Percentiles rank a stretch among this genome's conserved stretches.
Evolutionary conservation across 2,113 vertebrate species (phyloP).

Genomic region (Erpornis zantholeuca): DNA sequence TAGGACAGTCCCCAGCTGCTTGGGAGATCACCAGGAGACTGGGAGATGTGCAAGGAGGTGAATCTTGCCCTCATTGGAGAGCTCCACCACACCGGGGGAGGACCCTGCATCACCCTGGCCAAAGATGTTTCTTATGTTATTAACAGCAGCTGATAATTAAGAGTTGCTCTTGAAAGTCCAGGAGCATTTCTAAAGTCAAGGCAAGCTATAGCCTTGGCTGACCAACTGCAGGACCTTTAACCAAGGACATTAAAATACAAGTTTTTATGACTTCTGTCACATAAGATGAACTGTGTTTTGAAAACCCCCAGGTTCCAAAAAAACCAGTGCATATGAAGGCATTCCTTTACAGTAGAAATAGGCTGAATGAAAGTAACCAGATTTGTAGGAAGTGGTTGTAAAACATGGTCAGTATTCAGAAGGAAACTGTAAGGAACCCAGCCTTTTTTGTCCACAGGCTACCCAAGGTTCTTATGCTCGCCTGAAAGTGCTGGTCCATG

Average conservation of each 20-base stretch:
- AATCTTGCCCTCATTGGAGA: background rate
- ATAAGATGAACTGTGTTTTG: background rate
- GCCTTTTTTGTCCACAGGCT: background rate
- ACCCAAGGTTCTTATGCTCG: background rate
- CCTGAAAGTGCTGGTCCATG: background rate
- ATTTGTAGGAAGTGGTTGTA: background rate
- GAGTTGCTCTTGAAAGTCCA: background rate
- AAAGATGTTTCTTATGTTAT: background rate
- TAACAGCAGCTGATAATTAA: background rate
- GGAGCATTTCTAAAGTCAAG: background rate
- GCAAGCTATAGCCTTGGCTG: background rate
- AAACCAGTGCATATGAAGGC: background rate
- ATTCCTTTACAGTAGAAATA: background rate
- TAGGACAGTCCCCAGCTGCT: background rate
- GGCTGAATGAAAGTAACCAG: background rate
- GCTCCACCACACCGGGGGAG: background rate
- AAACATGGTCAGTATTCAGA: background rate
- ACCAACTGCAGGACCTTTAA: background rate
- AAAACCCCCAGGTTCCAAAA: background rate
- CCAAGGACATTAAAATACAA: background rate
- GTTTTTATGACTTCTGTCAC: background rate
- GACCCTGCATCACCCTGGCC: background rate
- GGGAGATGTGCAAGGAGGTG: background rate
- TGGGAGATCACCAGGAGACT: background rate
- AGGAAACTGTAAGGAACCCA: background rate